Evolutionary conservation across 2,113 vertebrate species (phyloP).

Genomic region (Microcebus murinus): DNA sequence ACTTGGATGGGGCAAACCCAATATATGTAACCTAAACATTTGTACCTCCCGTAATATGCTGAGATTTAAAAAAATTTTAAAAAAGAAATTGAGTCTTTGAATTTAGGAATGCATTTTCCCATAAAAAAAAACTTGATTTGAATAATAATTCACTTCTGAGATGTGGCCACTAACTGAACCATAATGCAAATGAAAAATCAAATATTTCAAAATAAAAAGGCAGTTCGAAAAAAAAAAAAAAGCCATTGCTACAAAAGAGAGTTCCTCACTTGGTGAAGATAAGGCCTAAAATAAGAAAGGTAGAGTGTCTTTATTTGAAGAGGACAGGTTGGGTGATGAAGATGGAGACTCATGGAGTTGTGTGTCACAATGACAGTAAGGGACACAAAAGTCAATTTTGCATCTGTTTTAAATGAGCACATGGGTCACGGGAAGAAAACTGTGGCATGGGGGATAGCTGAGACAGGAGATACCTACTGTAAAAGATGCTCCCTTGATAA

Average conservation of each 20-base stretch:
- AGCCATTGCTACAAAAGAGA: not conserved
- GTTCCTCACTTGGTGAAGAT: not conserved
- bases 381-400: not conserved
- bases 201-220: not conserved
- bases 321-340: not conserved
- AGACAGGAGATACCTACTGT: not conserved
- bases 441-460: not conserved
- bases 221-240: not conserved
- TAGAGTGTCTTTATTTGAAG: not conserved
- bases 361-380: not conserved
- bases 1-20: too few relatives aligned
- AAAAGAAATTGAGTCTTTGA: not conserved
- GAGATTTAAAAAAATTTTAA: too few relatives aligned
- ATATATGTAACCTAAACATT: too few relatives aligned
- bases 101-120: not conserved
- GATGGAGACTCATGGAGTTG: not conserved
- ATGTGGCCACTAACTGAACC: not conserved
- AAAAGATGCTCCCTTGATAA: not conserved
- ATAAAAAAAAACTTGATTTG: not conserved
- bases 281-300: not conserved
- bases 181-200: not conserved
- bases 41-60: too few relatives aligned
- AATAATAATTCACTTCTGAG: not conserved
- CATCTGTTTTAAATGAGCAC: not conserved
- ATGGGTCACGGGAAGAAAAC: not conserved